Evolutionary conservation across 2,888 invertebrate species (phyloP), one percentile per base, ranked within the genome.

Genomic region (Kryphioiulus occultus): DNA sequence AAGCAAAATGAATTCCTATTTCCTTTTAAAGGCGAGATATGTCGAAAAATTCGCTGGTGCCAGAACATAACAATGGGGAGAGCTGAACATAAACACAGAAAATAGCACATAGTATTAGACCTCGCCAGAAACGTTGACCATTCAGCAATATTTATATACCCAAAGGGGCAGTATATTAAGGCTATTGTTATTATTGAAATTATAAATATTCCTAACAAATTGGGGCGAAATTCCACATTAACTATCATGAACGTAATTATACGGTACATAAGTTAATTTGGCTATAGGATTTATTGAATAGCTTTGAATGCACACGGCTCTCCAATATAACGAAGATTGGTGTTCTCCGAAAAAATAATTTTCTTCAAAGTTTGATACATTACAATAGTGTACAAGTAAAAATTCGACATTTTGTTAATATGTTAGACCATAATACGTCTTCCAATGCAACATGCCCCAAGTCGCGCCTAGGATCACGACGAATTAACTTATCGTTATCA

Each of bases 1-100:
- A 32, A 78, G 30, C 30, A 78, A 78, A 78, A 78, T 78, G 78
- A 78, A 78, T 78, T 78, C 30, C 78, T 78, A 26, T 30, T 32
- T 78, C 78, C 30, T 17, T 78, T 78, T 30, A 78, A 78, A 78
- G 78, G 78, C 78, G 30, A 78, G 78, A 78, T 78, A 17, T 30
- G 26, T 15, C 0, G 30, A 78, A 78, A 78, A 78, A 32, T 78
- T 17, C 0, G 30, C 17, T 17, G 17, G 30, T 15, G 26, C 26
- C 30, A 12, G 5, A 78, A 68, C 26, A 68, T 7, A 17, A 78
- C 26, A 30, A 78, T 30, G 30, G 78, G 4, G 5, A 78, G 30
- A 78, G 15, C 30, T 1, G 2, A 15, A 78, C 4, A 15, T 15
- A 32, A 35, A 35, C 2, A 35, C 35, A 4, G 7, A 35, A 35